Conservation (phyloP, 2,797 vertebrate genomes). For the Darevskia mixta region DNA sequence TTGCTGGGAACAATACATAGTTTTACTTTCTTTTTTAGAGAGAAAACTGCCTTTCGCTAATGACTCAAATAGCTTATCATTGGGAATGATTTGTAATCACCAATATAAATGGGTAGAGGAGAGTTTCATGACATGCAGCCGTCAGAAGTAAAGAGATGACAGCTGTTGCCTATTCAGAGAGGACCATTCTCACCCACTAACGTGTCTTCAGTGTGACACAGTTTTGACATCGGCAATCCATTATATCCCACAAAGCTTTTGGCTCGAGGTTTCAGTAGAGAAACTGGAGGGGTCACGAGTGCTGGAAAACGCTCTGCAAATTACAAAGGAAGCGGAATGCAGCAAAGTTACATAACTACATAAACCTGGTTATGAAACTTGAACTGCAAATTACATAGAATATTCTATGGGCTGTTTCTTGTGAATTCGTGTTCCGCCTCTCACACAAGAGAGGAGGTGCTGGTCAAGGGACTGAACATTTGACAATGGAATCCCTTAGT, state of each 20-base stretch:
- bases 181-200: slow-evolving; percentile 25
- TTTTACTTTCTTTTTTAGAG: not conserved
- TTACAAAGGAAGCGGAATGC: fast-evolving
- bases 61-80: not conserved
- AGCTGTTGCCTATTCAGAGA: slow-evolving; percentile 20
- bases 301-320: not conserved
- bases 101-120: fast-evolving
- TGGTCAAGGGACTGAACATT: fast-evolving
- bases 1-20: slow-evolving; percentile 42
- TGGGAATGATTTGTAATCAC: not conserved
- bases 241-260: not conserved
- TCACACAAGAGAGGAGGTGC: fast-evolving
- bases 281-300: fast-evolving
- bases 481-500: not conserved
- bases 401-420: not conserved
- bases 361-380: fast-evolving
- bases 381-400: not conserved
- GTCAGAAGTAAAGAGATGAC: slow-evolving; percentile 18
- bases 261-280: not conserved
- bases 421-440: not conserved
- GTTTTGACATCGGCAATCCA: not conserved
- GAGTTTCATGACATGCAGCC: not conserved
- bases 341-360: fast-evolving
- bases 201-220: not conserved
- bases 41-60: slow-evolving; percentile 32